Evolutionary conservation across 2,113 vertebrate genomes (phyloP), one percentile per base, ranked within the genome.

Genomic region (Eptesicus fuscus): DNA sequence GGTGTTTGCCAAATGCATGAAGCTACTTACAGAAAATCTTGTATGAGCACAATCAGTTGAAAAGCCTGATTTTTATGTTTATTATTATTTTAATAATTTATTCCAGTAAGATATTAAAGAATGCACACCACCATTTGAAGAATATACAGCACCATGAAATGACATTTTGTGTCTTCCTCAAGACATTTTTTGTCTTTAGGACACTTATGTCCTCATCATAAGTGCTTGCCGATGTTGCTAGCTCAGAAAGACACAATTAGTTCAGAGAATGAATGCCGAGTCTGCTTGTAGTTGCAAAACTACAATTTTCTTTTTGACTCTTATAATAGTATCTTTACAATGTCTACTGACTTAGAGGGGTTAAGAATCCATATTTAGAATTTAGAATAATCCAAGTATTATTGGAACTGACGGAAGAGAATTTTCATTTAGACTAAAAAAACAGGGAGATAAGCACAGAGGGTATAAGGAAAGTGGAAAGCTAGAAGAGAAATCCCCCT

Each of bases 1-100:
- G 35, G 4, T 85, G 25, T 77, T 96, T 95, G 42, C 42, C 25
- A 83, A 91, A 83, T 13, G 51, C 25, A 49, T 35, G 4, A 91
- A 82, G 18, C n/a, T 65, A 76, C 32, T 93, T 77, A 89, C 14
- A 86, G 4, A 42, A 90, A 93, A 80, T 30, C 63, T 71, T 30
- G 78, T 89, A 25, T 30, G 14, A 87, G 14, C 11, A 83, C 6
- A 51, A 22, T 86, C 93, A 80, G 13, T 92, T 67, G 63, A 93
- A 88, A 90, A 93, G n/a, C 20, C 40, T 73, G 61, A 42, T 56
- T 90, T 32, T 91, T 91, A 25, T 69, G 95, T 82, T 83, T 90
- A 32, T 94, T 95, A 23, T 77, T 69, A 92, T 93, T 92, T 44
- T 5, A 90, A 74, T 83, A 7, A 87, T 49, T 20, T 80, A 63